Conservation (phyloP, 2,113 vertebrate species). For the Jaculus jaculus region DNA sequence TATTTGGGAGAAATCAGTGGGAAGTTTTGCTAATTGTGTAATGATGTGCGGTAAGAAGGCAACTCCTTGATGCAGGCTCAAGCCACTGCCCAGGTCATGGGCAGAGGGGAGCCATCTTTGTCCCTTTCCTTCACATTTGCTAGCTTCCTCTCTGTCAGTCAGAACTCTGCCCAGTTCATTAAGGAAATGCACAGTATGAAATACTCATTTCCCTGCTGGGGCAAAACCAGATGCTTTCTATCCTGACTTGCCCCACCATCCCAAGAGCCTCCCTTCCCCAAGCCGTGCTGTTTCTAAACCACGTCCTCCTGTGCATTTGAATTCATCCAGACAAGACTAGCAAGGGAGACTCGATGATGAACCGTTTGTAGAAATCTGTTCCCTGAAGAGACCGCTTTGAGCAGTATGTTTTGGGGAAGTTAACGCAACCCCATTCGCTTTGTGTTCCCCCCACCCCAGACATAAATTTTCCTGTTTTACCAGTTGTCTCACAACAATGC, state of each 20-base stretch:
- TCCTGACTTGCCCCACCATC: not conserved
- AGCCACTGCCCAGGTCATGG: not conserved
- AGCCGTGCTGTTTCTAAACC: too few relatives aligned
- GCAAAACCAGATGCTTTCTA: not conserved
- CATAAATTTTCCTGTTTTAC: constrained; percentile 53
- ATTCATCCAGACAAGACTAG: not conserved
- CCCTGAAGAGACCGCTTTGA: not conserved
- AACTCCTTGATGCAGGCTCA: not conserved
- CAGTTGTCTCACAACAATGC: constrained; percentile 67
- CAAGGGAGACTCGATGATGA: not conserved
- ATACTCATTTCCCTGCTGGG: not conserved
- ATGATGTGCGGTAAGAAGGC: rapidly evolving
- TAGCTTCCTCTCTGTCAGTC: not conserved
- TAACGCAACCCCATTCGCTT: rapidly evolving
- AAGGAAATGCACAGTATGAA: not conserved
- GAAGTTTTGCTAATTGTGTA: not conserved
- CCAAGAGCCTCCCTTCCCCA: not conserved
- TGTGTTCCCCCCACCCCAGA: not conserved
- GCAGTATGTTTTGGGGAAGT: not conserved
- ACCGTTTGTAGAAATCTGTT: not conserved
- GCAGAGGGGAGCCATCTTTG: not conserved
- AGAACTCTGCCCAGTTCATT: not conserved
- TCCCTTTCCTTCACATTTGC: not conserved
- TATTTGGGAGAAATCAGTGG: not conserved
- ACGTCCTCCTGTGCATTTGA: not conserved